Percentiles rank a stretch among this genome's conserved stretches.
Evolutionary conservation across 2,888 invertebrate species (phyloP).

Genomic region (Isotomurus palustris): DNA sequence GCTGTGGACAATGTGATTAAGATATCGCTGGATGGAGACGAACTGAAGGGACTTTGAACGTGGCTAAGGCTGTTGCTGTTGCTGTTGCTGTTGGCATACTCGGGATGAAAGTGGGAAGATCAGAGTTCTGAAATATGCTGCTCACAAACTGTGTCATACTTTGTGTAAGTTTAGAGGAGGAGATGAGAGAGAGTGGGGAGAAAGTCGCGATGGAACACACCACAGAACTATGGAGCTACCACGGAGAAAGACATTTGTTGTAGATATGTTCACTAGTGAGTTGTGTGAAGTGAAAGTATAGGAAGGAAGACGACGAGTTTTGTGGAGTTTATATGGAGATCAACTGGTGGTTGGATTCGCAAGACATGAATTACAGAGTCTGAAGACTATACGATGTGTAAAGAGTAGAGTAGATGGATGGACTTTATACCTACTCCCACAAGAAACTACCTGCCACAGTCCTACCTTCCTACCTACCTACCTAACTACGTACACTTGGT

Average conservation of each 20-base stretch:
- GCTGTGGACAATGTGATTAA: background rate
- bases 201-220: no score
- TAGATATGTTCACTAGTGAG: no score
- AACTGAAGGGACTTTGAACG: background rate
- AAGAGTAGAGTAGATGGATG: no score
- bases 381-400: no score
- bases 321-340: slow-evolving; percentile 14
- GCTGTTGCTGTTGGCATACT: background rate
- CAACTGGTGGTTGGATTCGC: slow-evolving; percentile 37
- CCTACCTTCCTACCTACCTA: background rate
- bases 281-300: no score
- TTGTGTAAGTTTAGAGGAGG: background rate
- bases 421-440: background rate
- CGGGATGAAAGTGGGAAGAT: background rate
- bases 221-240: no score
- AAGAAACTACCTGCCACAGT: background rate
- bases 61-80: slow-evolving; percentile 1
- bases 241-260: no score
- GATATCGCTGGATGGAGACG: no score
- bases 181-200: background rate
- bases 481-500: background rate
- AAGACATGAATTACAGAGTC: slow-evolving; percentile 27
- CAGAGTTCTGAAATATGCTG: background rate
- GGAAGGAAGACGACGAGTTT: no score
- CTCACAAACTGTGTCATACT: background rate